These are phyloP conservation scores for Lytechinus variegatus DNA, from an alignment of 35 echinoderm and acorn worm genomes.

Conservation along the genomic window DNA sequence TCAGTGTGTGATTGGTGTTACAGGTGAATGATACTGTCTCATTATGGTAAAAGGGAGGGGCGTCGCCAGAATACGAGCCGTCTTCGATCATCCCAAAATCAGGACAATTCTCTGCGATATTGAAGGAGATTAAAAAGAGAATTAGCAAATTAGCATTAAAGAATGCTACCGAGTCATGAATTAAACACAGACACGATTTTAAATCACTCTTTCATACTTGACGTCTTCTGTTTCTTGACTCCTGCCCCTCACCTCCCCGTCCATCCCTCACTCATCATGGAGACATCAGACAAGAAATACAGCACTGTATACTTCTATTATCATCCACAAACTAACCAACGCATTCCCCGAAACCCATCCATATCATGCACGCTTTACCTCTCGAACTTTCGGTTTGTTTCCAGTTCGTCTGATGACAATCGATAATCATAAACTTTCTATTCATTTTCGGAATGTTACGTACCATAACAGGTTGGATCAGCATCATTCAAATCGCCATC, in stretches of 20 bases:
- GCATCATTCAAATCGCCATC: not conserved
- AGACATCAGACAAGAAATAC: too few relatives aligned
- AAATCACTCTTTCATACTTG: too few relatives aligned
- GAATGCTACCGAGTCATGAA: too few relatives aligned
- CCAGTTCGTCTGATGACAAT: too few relatives aligned
- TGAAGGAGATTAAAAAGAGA: not conserved
- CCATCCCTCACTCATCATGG: too few relatives aligned
- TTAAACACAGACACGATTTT: not conserved
- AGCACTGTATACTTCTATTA: too few relatives aligned
- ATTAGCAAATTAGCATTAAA: too few relatives aligned
- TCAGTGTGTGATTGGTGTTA: slow-evolving; percentile 31
- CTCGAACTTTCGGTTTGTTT: not conserved
- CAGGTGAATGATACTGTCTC: not conserved
- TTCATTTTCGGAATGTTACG: not conserved
- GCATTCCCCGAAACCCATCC: not conserved
- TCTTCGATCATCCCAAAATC: not conserved
- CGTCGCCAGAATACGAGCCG: not conserved
- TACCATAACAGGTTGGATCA: slow-evolving; percentile 30
- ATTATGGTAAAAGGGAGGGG: slow-evolving; percentile 14
- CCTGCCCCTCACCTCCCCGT: too few relatives aligned
- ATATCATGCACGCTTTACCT: too few relatives aligned
- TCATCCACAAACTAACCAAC: not conserved
- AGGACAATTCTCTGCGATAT: not conserved
- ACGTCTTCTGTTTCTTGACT: too few relatives aligned
- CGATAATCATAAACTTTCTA: not conserved